Conservation (phyloP, 2,797 vertebrate genomes). For the Gallirallus australis region DNA sequence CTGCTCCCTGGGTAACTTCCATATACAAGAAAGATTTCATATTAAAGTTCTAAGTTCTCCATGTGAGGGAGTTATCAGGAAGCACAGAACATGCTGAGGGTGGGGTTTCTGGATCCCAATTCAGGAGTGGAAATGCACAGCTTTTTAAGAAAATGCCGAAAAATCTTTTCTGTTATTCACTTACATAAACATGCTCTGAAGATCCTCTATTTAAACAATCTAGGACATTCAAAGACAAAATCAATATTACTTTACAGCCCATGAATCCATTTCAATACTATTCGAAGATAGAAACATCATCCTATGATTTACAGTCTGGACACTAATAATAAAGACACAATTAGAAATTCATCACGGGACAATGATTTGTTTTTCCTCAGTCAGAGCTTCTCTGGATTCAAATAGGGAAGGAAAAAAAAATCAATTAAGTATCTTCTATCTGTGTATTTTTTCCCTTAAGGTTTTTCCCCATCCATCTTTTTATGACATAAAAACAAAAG, state of each 20-base stretch:
- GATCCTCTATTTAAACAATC: neutral
- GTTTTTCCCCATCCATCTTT: neutral
- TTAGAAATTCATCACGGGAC: neutral
- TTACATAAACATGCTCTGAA: neutral
- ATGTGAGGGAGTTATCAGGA: neutral
- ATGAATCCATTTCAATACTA: neutral
- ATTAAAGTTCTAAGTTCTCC: neutral
- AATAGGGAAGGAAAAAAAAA: fast-evolving
- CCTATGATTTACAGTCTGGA: neutral
- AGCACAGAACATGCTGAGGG: neutral
- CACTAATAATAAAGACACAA: neutral
- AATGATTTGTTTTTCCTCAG: fast-evolving
- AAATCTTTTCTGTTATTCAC: neutral
- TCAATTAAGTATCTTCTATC: neutral
- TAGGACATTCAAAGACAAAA: neutral
- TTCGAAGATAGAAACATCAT: neutral
- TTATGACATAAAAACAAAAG: neutral
- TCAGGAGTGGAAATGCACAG: neutral
- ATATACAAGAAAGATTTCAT: neutral
- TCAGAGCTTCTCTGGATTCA: neutral
- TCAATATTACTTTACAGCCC: neutral
- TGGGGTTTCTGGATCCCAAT: neutral
- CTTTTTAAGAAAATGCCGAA: neutral
- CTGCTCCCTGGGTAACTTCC: neutral
- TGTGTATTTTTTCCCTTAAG: neutral